Base-by-base conservation (phyloP, 2,888 invertebrate genomes). In the Acleris sparsana region DNA sequence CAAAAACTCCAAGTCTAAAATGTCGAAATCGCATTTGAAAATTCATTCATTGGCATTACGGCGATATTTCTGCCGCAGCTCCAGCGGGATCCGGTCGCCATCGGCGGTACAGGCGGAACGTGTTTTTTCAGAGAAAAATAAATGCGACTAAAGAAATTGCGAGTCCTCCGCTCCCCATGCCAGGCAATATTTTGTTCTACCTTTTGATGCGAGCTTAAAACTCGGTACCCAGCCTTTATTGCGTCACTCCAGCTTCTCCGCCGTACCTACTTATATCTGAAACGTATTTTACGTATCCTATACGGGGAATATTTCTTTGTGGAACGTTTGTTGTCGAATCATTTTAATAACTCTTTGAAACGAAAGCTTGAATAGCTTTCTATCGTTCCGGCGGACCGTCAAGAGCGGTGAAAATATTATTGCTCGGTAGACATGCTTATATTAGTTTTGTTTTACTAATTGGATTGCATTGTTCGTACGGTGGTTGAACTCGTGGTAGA, bases 141-240 rank as follows among this genome's bases (percentile, higher is more conserved):
- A 66, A 66, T 66, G 66, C 57, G 61, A 65, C 65, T 57, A 66
- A 66, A 62, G 66, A 66, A 66, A 66, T 66, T 66, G 66, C 62
- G 56, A 60, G 60, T 52, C 44, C 61, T 60, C 55, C 56, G 5
- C 57, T 58, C 63, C 39, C 60, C 46, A 51, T 39, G 60, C 51
- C 51, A 53, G 65, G 65, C 55, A 66, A 66, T 66, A 66, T 66
- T 66, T 66, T 66, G 62, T 62, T 66, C 61, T 44, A 62, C 66
- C 66, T 66, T 66, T 62, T 66, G 66, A 66, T 62, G 57, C 57
- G 66, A 53, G 66, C 66, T 66, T 66, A 66, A 66, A 66, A 66
- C 66, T 52, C 52, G 56, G 57, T 29, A 51, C 44, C 55, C 61
- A 25, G 52, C 52, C 66, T 66, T 66, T 62, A 66, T 66, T 66